Base-by-base conservation (phyloP, 2,113 vertebrate species). In the Polypterus senegalus region DNA sequence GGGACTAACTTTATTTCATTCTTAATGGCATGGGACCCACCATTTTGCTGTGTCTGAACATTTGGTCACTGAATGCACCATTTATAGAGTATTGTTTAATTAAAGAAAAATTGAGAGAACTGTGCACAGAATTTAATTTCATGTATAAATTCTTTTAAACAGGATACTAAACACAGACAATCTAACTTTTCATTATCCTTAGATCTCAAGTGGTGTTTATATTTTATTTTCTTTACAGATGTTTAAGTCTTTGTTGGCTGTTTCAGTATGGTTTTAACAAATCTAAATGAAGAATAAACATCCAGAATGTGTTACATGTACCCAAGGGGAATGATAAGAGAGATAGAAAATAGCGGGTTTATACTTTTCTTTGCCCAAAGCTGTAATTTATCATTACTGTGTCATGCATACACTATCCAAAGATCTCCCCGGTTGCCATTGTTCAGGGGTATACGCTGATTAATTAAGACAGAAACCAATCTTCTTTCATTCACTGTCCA, bases 11-110 rank as follows among this genome's bases (percentile, higher is more conserved):
- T 83, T 89, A 85, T 85, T 90, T 89, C 86, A 79, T 86, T 77
- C 77, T 80, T 86, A 85, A 87, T 83, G 85, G 83, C 88, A 88
- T 75, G 87, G 91, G 89, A 91, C 85, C 81, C 82, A 81, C 79
- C 77, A 82, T 91, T 81, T 81, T 81, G 81, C 81, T 87, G 82
- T 86, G 72, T 85, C 84, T 87, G 88, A 88, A 90, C 88, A 83
- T 90, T 91, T 91, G 91, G 91, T 92, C 91, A 92, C 83, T 86
- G 88, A 88, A 90, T 84, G 86, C 70, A 86, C 84, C 88, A 87
- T 91, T 94, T 92, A 93, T 88, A 81, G 86, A 91, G 87, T 89
- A 91, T 92, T 92, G 86, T 95, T 93, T 96, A 92, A 95, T 95
- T 92, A 91, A 90, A 92, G 88, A 86, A 80, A 87, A 93, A 95